These are phyloP conservation scores for Siderastrea radians DNA, from an alignment of 92 coral and sea anemone genomes.

Conservation along the genomic window DNA sequence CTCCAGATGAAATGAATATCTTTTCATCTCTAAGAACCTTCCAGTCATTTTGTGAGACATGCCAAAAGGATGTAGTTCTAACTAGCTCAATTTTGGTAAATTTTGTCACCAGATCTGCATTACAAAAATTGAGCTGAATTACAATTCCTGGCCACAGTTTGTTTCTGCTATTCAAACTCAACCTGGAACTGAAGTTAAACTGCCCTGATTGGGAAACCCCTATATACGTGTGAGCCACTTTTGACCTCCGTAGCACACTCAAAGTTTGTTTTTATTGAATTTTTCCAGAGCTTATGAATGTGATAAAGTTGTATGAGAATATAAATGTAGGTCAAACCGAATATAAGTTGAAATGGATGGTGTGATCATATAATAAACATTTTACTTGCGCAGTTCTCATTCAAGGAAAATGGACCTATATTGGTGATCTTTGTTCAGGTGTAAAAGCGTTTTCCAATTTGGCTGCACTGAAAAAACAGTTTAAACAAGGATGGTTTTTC, in stretches of 20 bases:
- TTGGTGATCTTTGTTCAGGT: slow-evolving; percentile 48
- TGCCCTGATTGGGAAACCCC: slow-evolving; percentile 55
- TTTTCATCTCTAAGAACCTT: slow-evolving; percentile 29
- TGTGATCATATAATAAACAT: slow-evolving; percentile 24
- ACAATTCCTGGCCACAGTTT: slow-evolving; percentile 56
- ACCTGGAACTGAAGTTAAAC: slow-evolving; percentile 57
- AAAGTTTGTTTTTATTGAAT: slow-evolving; percentile 43
- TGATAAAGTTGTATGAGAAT: slow-evolving; percentile 25
- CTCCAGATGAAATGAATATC: slow-evolving; percentile 32
- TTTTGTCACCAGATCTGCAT: slow-evolving; percentile 50
- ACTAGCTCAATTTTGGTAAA: slow-evolving; percentile 50
- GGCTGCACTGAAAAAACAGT: slow-evolving; percentile 19
- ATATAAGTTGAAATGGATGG: slow-evolving; percentile 44
- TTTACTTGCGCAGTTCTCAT: slow-evolving; percentile 43
- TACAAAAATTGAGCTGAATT: slow-evolving; percentile 45
- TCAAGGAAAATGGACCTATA: slow-evolving; percentile 57
- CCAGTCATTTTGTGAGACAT: slow-evolving; percentile 50
- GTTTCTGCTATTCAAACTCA: slow-evolving; percentile 52
- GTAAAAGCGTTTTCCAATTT: slow-evolving; percentile 48
- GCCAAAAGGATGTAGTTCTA: slow-evolving; percentile 44
- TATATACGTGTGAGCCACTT: slow-evolving; percentile 44
- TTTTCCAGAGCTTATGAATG: slow-evolving; percentile 26
- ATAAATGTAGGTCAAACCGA: slow-evolving; percentile 51
- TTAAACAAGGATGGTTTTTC: slow-evolving; percentile 53
- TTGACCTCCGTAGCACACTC: slow-evolving; percentile 55